These are phyloP conservation scores for Babylonia areolata DNA, from an alignment of 1,140 invertebrate species.

Conservation along the genomic window DNA sequence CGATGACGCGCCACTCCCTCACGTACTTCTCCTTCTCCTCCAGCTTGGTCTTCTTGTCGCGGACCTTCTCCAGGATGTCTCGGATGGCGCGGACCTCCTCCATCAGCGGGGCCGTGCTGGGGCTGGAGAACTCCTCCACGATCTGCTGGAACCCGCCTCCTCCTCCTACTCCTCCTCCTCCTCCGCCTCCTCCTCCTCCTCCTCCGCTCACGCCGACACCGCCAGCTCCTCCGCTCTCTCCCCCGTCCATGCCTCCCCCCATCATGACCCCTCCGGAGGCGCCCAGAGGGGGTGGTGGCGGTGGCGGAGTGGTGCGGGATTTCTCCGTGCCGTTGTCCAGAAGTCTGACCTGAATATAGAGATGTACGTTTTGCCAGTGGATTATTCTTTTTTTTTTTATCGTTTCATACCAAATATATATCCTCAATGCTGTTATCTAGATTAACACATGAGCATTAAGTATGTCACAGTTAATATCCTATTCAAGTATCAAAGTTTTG, in stretches of 20 bases:
- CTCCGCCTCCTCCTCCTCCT: not conserved
- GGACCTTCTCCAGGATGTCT: conserved; percentile 62
- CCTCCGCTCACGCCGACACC: not conserved
- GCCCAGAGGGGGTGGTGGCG: conserved; percentile 1
- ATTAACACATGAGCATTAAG: no score
- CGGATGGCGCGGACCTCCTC: conserved; percentile 65
- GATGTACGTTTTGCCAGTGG: not conserved
- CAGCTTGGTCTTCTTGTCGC: conserved; percentile 60
- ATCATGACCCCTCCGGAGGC: not conserved
- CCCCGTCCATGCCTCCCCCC: no score
- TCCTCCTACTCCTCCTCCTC: not conserved
- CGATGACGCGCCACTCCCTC: conserved; percentile 74
- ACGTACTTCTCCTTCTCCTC: conserved; percentile 66
- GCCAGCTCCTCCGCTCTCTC: not conserved
- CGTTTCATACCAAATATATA: no score
- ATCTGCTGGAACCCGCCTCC: conserved; percentile 43
- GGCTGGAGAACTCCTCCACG: conserved; percentile 43
- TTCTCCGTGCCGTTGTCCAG: conserved; percentile 61
- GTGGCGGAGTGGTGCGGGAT: conserved; percentile 18
- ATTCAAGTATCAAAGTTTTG: no score
- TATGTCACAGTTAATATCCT: no score
- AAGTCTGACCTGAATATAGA: conserved; percentile 50
- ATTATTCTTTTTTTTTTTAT: no score
- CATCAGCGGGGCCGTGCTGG: conserved; percentile 46
- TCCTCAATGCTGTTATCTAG: no score